Evolutionary conservation across 2,797 vertebrate species (phyloP), one percentile per base, ranked within the genome.

Genomic region (Cossypha polioptera): DNA sequence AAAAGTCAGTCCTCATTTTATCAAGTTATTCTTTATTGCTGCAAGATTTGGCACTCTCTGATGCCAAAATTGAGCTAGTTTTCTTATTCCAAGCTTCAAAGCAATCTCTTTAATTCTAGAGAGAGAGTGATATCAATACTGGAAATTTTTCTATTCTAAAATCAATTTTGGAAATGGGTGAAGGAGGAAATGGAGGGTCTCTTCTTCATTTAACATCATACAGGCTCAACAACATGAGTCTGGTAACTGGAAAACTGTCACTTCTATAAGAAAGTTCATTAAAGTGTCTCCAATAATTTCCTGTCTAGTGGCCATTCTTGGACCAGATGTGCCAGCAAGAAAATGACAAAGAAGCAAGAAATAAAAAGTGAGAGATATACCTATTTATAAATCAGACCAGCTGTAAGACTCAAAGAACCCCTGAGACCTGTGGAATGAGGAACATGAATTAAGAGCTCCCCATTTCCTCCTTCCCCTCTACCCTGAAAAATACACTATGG

Each of bases 301-400:
- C 94, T 80, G 33, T 67, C 51, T 72, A 72, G 16, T 45, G 45
- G 61, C 67, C 8, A 7, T 86, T 79, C 50, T 86, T 80, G 67
- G 22, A 68, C 61, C 55, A 86, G 72, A 88, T 92, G 35, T 83
- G 42, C 50, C 85, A 85, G n/a, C 68, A 90, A 82, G 51, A 96
- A 90, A 86, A 84, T 69, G 31, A 89, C 67, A 54, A 77, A 75
- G 18, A 83, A 61, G 36, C 9, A 55, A 85, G 53, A 88, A 90
- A 88, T 55, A 74, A 86, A 94, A 91, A 74, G 22, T 45, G 80
- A 90, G 55, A 94, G 16, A 62, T 79, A 77, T 13, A 78, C 43
- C 53, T 94, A 84, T 94, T 95, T 94, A 75, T 93, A 94, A 94
- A 72, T 94, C 91, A 84, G 58, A 69, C 72, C 75, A 86, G 26